Evolutionary conservation across 2,797 vertebrate genomes (phyloP).

Genomic region (Enteromius mattozi): DNA sequence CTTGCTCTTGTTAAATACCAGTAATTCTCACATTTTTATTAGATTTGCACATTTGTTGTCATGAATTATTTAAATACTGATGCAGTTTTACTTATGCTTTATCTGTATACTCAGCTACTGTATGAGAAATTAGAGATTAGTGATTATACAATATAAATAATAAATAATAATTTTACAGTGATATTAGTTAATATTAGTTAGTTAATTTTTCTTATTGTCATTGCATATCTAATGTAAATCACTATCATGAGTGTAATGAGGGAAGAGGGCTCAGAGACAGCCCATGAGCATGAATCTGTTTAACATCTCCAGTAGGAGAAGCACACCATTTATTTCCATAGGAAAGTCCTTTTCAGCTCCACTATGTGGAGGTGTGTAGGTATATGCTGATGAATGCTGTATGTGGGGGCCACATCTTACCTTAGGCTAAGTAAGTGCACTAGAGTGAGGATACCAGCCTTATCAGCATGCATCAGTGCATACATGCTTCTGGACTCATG

Average conservation of each 20-base stretch:
- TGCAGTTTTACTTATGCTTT: not conserved
- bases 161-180: not conserved
- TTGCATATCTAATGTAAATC: conserved; percentile 1
- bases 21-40: not conserved
- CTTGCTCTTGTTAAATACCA: not conserved
- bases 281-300: conserved; percentile 40
- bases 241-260: conserved; percentile 13
- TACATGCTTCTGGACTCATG: conserved; percentile 37
- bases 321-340: conserved; percentile 18
- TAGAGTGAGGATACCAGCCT: conserved; percentile 44
- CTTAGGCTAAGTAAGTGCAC: conserved; percentile 44
- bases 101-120: not conserved
- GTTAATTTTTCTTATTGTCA: not conserved
- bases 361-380: conserved; percentile 3
- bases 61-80: not conserved
- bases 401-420: conserved; percentile 19
- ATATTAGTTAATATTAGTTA: not conserved
- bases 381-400: conserved; percentile 23
- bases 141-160: not conserved
- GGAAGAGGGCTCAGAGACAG: conserved; percentile 4
- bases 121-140: not conserved
- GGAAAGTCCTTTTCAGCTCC: not conserved
- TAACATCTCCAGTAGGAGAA: conserved; percentile 21
- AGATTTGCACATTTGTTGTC: not conserved
- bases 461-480: conserved; percentile 49